Base-by-base conservation (phyloP, 2,797 vertebrate species). In the Pangasius macronema region DNA sequence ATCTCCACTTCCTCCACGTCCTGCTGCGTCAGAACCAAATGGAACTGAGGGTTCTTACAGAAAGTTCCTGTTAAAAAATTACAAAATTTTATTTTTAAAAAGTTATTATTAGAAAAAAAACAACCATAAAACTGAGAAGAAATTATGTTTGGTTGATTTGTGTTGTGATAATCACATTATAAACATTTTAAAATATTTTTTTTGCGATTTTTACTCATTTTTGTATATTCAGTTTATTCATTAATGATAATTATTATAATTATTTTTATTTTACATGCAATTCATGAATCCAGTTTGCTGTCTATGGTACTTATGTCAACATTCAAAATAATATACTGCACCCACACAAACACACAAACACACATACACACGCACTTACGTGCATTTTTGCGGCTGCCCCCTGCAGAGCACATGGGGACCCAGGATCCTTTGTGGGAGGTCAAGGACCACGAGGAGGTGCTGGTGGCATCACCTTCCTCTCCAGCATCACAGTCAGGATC, bases 11-110 rank as follows among this genome's bases (percentile, higher is more conserved):
- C 91, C 7, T 89, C 27, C 46, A 91, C 88, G 68, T 96, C 94
- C 80, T 93, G 89, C 89, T 96, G 93, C 0, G 85, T 93, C 79
- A 97, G 94, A 30, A 90, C 57, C 91, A 97, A 61, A 65, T 93
- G 89, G 84, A 94, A 97, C 93, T 97, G 96, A 24, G 96, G 96
- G 88, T 97, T 97, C 87, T 92, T 95, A 91, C 94, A 96, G 91
- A 95, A 97, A 0, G 96, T 93, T 87, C 86, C 96, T 97, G 61
- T 63, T 61, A 14, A 42, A 36, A 77, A 59, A 7, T 68, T 14
- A 3, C 36, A 33, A 11, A 63, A 30, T 59, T 0, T 27, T 2
- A 5, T 42, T 11, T 0, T 27, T 14, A 13, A 36, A 83, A 20
- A 24, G 27, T 27, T 9, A 77, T 9, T 5, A 83, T 24, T 8